A percentile compares a stretch with the other conserved stretches of the same genome.
These are phyloP conservation scores for Todiramphus saurophagus DNA, from an alignment of 2,113 vertebrate species.

Conservation along the genomic window DNA sequence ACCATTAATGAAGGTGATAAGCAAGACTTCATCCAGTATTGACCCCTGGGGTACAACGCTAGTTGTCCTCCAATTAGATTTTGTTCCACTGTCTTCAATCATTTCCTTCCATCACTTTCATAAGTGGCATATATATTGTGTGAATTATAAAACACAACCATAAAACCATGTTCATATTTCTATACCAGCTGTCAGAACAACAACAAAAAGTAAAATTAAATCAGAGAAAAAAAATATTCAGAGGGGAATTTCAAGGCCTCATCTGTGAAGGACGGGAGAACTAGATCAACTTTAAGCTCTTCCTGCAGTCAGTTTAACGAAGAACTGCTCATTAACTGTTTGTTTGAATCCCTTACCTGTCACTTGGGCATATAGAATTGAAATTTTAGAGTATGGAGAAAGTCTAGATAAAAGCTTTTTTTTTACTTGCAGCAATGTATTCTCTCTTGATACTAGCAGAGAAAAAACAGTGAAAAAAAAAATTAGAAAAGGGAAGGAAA, in stretches of 20 bases:
- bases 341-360: background rate
- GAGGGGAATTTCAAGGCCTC: background rate
- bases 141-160: background rate
- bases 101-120: background rate
- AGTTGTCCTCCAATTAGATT: background rate
- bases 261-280: background rate
- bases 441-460: background rate
- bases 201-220: background rate
- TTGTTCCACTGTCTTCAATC: background rate
- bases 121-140: background rate
- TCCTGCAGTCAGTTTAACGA: background rate
- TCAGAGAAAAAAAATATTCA: background rate
- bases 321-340: background rate
- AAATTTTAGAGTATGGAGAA: background rate
- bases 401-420: conserved; percentile 6
- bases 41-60: background rate
- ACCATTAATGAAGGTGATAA: background rate
- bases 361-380: background rate
- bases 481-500: background rate
- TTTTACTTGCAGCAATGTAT: conserved; percentile 20
- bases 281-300: background rate
- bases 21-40: background rate
- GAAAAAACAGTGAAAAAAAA: background rate
- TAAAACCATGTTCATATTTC: background rate
- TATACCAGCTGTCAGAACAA: background rate